Evolutionary conservation across 2,888 invertebrate species (phyloP).

Genomic region (Lobophora halterata): DNA sequence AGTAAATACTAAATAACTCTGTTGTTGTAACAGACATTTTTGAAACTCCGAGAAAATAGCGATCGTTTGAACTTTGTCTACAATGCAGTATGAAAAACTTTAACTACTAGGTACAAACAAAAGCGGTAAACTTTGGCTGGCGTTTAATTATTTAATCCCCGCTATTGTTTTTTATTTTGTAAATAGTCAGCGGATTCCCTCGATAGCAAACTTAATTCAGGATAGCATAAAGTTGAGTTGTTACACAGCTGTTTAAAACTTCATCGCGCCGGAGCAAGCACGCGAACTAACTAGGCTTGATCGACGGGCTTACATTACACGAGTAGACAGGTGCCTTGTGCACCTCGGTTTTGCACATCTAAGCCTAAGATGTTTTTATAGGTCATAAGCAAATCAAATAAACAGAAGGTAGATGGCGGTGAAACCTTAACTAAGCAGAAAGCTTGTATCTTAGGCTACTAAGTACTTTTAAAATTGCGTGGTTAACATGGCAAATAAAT

Average conservation of each 20-base stretch:
- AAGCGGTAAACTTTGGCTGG: constrained; percentile 12
- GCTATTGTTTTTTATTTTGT: constrained; percentile 30
- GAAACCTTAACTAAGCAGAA: no score
- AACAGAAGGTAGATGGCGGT: no score
- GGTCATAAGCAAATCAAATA: constrained; percentile 10
- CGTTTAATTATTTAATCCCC: constrained; percentile 26
- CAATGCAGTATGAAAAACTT: no score
- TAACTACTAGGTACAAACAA: background rate
- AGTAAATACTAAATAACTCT: no score
- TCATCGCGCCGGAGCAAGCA: constrained; percentile 48
- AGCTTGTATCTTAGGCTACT: no score
- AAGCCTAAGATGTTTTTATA: no score
- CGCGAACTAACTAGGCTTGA: constrained; percentile 55
- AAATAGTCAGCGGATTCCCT: constrained; percentile 28
- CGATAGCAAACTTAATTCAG: constrained; percentile 37
- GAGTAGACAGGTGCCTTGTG: no score
- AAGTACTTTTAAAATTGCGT: no score
- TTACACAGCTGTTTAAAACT: constrained; percentile 60
- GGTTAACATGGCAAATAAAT: no score
- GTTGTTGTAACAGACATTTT: no score
- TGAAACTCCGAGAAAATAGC: background rate
- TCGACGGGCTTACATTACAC: constrained; percentile 43
- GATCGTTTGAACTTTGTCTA: no score
- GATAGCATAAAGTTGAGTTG: constrained; percentile 56
- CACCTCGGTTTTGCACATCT: constrained; percentile 5